Conservation (phyloP, 2,113 vertebrate genomes). For the Rhegmatorhina hoffmannsi region DNA sequence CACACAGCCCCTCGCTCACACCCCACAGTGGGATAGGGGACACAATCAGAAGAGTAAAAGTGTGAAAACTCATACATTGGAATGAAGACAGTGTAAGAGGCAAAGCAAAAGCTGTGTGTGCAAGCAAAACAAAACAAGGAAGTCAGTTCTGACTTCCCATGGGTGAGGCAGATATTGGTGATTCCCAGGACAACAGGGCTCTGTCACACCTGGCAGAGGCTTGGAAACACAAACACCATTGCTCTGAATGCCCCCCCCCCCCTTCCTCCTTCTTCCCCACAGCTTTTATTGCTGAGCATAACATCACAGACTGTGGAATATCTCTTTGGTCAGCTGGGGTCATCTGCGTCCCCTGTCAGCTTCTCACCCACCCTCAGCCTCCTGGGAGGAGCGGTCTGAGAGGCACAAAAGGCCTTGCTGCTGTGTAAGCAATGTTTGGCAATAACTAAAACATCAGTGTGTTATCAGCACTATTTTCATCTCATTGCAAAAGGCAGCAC, state of each 20-base stretch:
- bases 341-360: background rate
- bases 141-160: background rate
- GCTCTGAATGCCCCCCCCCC: background rate
- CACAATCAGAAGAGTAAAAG: background rate
- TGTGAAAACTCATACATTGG: background rate
- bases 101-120: background rate
- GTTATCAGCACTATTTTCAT: background rate
- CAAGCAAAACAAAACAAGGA: background rate
- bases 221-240: background rate
- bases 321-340: background rate
- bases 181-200: background rate
- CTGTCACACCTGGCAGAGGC: fast-evolving
- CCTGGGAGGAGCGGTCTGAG: background rate
- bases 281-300: background rate
- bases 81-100: background rate
- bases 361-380: background rate
- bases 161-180: background rate
- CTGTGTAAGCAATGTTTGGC: background rate
- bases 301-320: background rate
- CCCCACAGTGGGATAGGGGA: background rate
- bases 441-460: background rate
- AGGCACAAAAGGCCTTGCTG: background rate
- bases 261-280: background rate
- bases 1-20: background rate
- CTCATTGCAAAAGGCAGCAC: background rate